These are phyloP conservation scores for Bujurquina vittata DNA, from an alignment of 2,113 vertebrate species.

Conservation along the genomic window DNA sequence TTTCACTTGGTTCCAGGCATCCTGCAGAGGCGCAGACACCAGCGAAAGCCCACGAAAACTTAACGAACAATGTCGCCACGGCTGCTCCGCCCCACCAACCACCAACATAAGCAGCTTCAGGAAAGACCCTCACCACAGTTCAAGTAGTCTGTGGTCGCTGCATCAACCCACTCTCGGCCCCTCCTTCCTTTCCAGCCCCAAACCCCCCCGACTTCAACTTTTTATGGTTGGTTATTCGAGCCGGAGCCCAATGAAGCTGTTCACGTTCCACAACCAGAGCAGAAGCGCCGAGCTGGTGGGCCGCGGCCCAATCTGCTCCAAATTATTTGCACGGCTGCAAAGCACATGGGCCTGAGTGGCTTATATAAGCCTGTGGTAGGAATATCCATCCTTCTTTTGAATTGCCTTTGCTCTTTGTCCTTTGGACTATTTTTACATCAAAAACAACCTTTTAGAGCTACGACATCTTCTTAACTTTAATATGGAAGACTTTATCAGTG, in stretches of 20 bases:
- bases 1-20: slow-evolving; percentile 63
- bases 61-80: slow-evolving; percentile 74
- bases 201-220: slow-evolving; percentile 56
- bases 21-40: slow-evolving; percentile 45
- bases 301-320: slow-evolving; percentile 60
- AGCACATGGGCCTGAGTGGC: slow-evolving; percentile 68
- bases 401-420: slow-evolving; percentile 39
- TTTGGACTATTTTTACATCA: slow-evolving; percentile 21
- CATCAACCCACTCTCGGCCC: slow-evolving; percentile 29
- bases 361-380: slow-evolving; percentile 74
- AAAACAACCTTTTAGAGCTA: neutral
- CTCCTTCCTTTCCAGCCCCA: slow-evolving; percentile 50
- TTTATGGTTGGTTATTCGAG: slow-evolving; percentile 65
- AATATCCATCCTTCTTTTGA: slow-evolving; percentile 68
- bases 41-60: slow-evolving; percentile 44
- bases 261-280: slow-evolving; percentile 45
- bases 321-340: slow-evolving; percentile 73
- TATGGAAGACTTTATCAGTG: neutral
- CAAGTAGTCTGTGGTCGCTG: slow-evolving; percentile 65
- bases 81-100: slow-evolving; percentile 61
- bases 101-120: slow-evolving; percentile 68
- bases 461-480: neutral
- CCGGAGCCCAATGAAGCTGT: slow-evolving; percentile 53
- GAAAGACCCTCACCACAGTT: slow-evolving; percentile 76
- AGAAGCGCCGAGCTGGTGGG: slow-evolving; percentile 45